phyloP scores from a whole-genome alignment of 2,113 vertebrate species.

The Microcebus murinus region DNA sequence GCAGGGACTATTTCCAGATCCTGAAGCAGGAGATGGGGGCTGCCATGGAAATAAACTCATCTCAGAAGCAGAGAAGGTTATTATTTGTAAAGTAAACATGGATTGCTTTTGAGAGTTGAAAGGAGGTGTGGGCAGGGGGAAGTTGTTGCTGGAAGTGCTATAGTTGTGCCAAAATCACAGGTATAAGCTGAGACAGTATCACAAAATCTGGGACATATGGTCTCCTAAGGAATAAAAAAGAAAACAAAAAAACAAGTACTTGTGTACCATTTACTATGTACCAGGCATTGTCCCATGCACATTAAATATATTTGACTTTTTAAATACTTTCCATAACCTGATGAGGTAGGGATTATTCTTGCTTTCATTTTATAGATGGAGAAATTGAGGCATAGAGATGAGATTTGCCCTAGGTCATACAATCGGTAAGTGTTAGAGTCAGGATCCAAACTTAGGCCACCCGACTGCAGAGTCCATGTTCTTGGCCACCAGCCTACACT shows the following conservation, averaged over 20 bases:
- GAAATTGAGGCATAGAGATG: not conserved
- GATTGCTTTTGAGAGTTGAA: not conserved
- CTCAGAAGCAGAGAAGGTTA: not conserved
- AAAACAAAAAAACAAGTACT: not conserved
- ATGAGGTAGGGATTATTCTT: not conserved
- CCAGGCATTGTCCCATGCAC: too few species aligned
- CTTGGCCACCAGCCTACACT: not conserved
- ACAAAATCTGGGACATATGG: not conserved
- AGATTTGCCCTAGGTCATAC: not conserved
- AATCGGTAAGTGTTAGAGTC: not conserved
- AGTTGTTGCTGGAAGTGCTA: not conserved
- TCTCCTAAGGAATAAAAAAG: not conserved
- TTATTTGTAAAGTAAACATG: not conserved
- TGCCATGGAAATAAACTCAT: not conserved
- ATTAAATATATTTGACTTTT: not conserved
- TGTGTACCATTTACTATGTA: not conserved
- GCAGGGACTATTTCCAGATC: not conserved
- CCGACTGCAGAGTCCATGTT: not conserved
- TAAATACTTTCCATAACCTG: not conserved
- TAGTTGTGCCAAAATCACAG: not conserved
- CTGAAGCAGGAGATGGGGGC: not conserved
- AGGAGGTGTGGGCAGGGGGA: fast-evolving
- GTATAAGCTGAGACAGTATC: not conserved
- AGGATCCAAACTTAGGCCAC: not conserved
- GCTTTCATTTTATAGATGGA: not conserved